These are phyloP conservation scores for Ormia ochracea DNA, from an alignment of 2,888 invertebrate genomes.

Conservation along the genomic window DNA sequence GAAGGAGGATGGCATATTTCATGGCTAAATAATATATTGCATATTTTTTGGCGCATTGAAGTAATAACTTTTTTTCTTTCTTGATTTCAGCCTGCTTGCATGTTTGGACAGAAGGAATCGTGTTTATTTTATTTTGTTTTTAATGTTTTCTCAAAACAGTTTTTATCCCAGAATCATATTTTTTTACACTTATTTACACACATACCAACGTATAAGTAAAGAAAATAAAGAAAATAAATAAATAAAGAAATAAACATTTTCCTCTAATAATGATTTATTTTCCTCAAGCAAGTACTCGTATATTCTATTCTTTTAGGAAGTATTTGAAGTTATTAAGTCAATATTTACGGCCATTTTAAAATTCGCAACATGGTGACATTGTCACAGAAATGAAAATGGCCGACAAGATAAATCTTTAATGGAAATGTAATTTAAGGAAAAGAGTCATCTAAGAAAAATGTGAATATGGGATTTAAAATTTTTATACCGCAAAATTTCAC, in stretches of 20 bases:
- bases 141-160: background rate
- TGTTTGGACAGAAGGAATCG: background rate
- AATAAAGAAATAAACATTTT: conserved; percentile 1
- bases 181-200: background rate
- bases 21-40: conserved; percentile 42
- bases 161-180: conserved; percentile 21
- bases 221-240: too few relatives aligned
- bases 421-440: too few relatives aligned
- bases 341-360: conserved; percentile 45
- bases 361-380: conserved; percentile 27
- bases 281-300: too few relatives aligned
- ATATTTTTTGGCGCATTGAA: conserved; percentile 61
- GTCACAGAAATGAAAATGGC: background rate
- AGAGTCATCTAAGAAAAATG: too few relatives aligned
- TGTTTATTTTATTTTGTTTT: background rate
- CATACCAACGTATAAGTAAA: background rate
- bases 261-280: conserved; percentile 38
- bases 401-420: too few relatives aligned
- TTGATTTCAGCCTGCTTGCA: background rate
- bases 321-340: conserved; percentile 30
- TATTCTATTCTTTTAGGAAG: conserved; percentile 19
- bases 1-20: conserved; percentile 21
- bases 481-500: too few relatives aligned
- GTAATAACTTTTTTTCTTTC: conserved; percentile 19
- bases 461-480: too few relatives aligned